Conservation (phyloP, 1,140 invertebrate species). For the Pollicipes pollicipes region DNA sequence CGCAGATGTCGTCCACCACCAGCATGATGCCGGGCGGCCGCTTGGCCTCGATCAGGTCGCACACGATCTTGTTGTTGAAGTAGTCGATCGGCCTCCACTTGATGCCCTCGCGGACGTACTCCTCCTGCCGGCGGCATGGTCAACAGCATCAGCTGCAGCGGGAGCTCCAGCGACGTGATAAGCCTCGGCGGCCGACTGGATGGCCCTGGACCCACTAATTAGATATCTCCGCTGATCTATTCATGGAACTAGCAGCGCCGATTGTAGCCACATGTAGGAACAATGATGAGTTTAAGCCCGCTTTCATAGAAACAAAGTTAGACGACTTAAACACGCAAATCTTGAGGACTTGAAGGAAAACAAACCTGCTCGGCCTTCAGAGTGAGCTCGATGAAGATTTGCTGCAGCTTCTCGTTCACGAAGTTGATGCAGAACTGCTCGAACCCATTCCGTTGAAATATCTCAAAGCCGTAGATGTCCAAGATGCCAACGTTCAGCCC, state of each 20-base stretch:
- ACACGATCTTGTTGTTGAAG: conserved; percentile 56
- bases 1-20: conserved; percentile 53
- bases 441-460: conserved; percentile 50
- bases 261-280: too few relatives aligned
- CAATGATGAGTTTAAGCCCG: too few relatives aligned
- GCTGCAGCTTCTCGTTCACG: conserved; percentile 67
- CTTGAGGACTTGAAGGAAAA: not conserved
- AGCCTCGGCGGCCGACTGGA: too few relatives aligned
- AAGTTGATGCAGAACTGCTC: conserved; percentile 89
- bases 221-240: too few relatives aligned
- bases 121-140: too few relatives aligned
- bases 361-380: conserved; percentile 46
- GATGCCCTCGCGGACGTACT: conserved; percentile 34
- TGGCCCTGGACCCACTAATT: too few relatives aligned
- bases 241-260: too few relatives aligned
- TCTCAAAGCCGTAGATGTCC: conserved; percentile 50
- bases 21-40: conserved; percentile 42
- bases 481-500: conserved; percentile 40
- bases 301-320: too few relatives aligned
- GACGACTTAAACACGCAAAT: too few relatives aligned
- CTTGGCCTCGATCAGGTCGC: conserved; percentile 45
- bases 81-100: conserved; percentile 55
- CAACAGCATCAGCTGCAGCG: too few relatives aligned
- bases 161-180: too few relatives aligned
- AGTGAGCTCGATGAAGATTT: conserved; percentile 58